Evolutionary conservation across 2,888 invertebrate genomes (phyloP).

Genomic region (Macrosoma leucophasiata): DNA sequence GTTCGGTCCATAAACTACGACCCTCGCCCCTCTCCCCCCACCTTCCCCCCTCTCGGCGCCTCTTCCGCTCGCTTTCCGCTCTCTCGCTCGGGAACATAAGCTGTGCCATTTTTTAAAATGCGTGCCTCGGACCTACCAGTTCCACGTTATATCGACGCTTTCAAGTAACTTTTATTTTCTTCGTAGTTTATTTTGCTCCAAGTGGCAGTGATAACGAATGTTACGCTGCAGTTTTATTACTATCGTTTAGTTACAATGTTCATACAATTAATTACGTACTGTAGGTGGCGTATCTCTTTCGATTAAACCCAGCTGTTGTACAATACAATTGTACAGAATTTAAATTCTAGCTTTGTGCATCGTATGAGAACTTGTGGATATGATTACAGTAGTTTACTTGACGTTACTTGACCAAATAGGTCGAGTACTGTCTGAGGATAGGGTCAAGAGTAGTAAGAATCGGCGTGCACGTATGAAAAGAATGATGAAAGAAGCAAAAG

Average conservation of each 20-base stretch:
- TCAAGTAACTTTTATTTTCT: slow-evolving; percentile 55
- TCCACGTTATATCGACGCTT: slow-evolving; percentile 55
- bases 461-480: too few relatives aligned
- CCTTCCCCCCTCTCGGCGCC: slow-evolving; percentile 28
- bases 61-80: slow-evolving; percentile 44
- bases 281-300: too few relatives aligned
- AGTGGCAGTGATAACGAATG: slow-evolving; percentile 38
- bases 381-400: too few relatives aligned
- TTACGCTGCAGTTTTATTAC: slow-evolving; percentile 33
- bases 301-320: too few relatives aligned
- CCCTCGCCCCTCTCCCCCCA: slow-evolving; percentile 29
- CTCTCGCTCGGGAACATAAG: slow-evolving; percentile 54
- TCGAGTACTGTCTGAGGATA: too few relatives aligned
- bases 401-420: too few relatives aligned
- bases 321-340: too few relatives aligned
- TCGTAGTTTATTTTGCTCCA: slow-evolving; percentile 40
- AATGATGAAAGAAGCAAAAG: too few relatives aligned
- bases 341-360: too few relatives aligned
- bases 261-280: too few relatives aligned
- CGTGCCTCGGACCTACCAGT: slow-evolving; percentile 56
- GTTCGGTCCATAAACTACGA: slow-evolving; percentile 70
- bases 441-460: too few relatives aligned
- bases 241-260: slow-evolving; percentile 37
- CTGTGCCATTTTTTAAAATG: slow-evolving; percentile 68
- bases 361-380: too few relatives aligned